phyloP scores from a whole-genome alignment of 2,113 vertebrate genomes.

The Phocoena sinus region DNA sequence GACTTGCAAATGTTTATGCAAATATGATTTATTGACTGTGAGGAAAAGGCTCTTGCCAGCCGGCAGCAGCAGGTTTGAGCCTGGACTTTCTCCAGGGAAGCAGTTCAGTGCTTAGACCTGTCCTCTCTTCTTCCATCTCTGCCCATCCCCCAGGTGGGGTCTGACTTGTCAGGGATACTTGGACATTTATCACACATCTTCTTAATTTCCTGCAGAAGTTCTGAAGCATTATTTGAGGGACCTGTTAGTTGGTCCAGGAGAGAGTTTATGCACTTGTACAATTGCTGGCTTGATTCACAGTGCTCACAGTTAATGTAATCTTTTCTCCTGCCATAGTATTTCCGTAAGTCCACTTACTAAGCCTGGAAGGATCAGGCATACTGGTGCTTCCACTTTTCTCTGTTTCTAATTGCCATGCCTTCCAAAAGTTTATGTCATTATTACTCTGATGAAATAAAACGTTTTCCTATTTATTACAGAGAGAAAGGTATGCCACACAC shows the following conservation, averaged over 20 bases:
- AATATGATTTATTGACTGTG: not conserved
- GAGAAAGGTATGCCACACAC: not conserved
- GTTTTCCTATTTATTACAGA: not conserved
- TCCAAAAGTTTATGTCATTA: not conserved
- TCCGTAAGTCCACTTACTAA: not conserved
- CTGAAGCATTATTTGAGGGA: not conserved
- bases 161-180: not conserved
- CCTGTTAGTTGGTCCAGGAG: not conserved
- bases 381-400: not conserved
- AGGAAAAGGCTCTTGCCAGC: not conserved
- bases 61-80: not conserved
- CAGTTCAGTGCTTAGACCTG: too few species aligned
- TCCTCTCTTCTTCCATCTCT: not conserved
- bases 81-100: not conserved
- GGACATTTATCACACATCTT: not conserved
- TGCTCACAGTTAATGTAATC: not conserved
- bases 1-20: not conserved
- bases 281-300: not conserved
- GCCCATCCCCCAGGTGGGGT: too few species aligned
- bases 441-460: not conserved
- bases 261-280: not conserved
- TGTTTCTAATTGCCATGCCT: not conserved
- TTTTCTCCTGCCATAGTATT: not conserved
- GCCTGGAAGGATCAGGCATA: too few species aligned
- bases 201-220: not conserved